Evolutionary conservation across 2,888 invertebrate genomes (phyloP).

Genomic region (Lathronympha strigana): DNA sequence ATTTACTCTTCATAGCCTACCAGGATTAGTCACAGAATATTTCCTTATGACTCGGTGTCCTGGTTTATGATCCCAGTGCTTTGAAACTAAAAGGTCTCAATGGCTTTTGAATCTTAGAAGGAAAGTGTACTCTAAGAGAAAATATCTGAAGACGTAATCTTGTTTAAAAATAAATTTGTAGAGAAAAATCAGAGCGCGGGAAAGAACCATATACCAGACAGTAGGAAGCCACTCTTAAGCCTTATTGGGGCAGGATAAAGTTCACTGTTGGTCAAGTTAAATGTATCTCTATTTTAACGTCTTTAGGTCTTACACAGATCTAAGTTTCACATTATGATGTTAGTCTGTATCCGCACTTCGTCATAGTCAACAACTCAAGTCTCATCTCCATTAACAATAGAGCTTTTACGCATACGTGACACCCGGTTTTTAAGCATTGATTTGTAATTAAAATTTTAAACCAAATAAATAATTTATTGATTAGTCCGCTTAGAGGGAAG

Average conservation of each 20-base stretch:
- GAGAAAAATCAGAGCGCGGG: not conserved
- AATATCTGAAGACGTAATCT: not conserved
- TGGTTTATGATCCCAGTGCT: not conserved
- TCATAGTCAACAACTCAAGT: not conserved
- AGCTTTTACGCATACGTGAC: not conserved
- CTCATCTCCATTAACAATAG: not conserved
- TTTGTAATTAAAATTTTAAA: not conserved
- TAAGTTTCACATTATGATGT: not conserved
- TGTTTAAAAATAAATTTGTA: not conserved
- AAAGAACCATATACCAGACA: not conserved
- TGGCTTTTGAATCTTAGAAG: not conserved
- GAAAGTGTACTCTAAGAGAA: not conserved
- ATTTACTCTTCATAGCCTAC: not conserved
- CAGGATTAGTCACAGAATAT: conserved; percentile 9
- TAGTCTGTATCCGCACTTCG: not conserved
- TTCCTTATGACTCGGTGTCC: conserved; percentile 7
- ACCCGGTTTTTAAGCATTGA: not conserved
- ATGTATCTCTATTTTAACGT: not conserved
- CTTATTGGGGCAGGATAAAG: not conserved
- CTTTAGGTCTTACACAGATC: not conserved
- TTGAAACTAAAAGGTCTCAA: not conserved
- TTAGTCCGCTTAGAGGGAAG: not conserved
- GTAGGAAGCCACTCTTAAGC: not conserved
- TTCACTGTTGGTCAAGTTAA: not conserved
- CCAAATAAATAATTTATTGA: not conserved